A percentile compares a stretch with the other conserved stretches of the same genome.
These are phyloP conservation scores for Sarcophilus harrisii DNA, from an alignment of 2,797 vertebrate species.

Conservation along the genomic window DNA sequence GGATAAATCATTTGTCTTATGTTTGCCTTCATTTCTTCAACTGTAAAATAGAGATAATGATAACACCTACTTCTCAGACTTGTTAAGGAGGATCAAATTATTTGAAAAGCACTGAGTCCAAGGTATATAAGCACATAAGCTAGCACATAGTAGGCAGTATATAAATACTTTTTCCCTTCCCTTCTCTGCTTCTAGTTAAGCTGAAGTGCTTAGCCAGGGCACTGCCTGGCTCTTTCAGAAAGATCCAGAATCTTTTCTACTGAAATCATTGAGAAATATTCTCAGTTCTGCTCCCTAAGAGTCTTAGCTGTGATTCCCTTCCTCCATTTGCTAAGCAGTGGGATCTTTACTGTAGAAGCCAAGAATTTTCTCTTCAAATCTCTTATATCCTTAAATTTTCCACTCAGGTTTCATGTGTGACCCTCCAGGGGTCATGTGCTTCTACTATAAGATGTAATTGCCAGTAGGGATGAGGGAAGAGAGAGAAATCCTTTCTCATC, in stretches of 20 bases:
- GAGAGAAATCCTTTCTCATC: not conserved
- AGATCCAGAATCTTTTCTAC: not conserved
- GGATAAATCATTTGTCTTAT: not conserved
- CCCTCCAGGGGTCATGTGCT: not conserved
- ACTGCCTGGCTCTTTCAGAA: not conserved
- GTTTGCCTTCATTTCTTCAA: not conserved
- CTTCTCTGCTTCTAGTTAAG: not conserved
- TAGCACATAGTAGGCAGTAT: not conserved
- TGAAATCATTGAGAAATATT: not conserved
- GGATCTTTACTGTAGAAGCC: not conserved
- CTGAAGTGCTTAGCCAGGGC: not conserved
- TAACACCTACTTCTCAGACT: not conserved
- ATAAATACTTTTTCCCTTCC: not conserved
- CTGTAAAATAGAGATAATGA: constrained; percentile 17
- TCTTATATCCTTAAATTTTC: not conserved
- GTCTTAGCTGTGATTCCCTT: not conserved
- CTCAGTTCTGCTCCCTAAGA: not conserved
- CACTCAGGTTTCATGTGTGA: not conserved
- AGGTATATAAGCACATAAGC: not conserved
- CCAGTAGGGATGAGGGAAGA: not conserved
- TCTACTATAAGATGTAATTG: not conserved
- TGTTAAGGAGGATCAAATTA: constrained; percentile 10
- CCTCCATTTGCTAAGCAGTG: not conserved
- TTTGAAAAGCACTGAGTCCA: constrained; percentile 21
- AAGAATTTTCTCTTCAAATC: not conserved